phyloP scores from a whole-genome alignment of 1,140 invertebrate genomes.

The Samia ricini region DNA sequence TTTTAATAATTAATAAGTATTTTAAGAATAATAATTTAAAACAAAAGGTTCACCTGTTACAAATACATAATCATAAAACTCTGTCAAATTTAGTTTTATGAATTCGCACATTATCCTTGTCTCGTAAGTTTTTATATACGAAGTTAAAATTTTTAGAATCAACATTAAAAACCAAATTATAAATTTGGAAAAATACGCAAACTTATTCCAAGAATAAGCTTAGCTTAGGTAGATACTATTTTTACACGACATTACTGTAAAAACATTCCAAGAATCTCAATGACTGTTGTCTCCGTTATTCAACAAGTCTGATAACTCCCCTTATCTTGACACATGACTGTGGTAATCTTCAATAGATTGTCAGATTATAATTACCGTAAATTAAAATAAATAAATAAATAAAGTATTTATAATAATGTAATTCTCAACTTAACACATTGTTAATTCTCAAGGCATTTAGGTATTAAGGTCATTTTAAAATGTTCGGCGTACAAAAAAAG shows the following conservation, averaged over 20 bases:
- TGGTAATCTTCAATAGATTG: not conserved
- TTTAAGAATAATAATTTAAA: no score
- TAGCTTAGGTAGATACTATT: no score
- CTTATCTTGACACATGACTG: not conserved
- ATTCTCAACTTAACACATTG: not conserved
- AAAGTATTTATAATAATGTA: not conserved
- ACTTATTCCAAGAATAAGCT: not conserved
- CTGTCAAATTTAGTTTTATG: no score
- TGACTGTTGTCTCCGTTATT: constrained; percentile 9
- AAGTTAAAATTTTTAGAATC: no score
- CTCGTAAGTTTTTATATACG: no score
- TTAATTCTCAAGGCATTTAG: not conserved
- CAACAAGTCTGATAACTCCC: not conserved
- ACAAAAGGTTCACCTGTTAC: no score
- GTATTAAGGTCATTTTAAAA: not conserved
- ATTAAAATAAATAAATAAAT: not conserved
- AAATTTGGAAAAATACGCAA: no score
- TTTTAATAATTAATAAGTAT: no score
- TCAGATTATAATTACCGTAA: not conserved
- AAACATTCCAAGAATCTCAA: constrained; percentile 2
- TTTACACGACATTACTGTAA: constrained; percentile 6
- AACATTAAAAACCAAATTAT: no score
- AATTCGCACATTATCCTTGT: no score
- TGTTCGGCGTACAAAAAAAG: not conserved
- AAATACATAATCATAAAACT: no score